Base-by-base conservation (phyloP, 2,888 invertebrate species). In the Odontocolon sp. region DNA sequence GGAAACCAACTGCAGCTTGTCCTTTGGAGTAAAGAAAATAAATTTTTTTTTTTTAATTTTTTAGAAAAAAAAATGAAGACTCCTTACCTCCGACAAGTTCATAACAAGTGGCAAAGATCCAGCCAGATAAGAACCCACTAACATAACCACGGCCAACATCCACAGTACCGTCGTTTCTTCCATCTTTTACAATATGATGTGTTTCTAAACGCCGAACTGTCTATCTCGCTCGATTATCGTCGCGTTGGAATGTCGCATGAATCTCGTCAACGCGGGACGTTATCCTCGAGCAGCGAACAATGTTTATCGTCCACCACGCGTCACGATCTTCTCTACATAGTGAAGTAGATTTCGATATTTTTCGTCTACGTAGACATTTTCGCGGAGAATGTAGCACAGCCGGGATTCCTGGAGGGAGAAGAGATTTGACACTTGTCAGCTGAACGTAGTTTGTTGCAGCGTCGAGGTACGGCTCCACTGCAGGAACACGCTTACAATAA, bases 91-190 rank as follows among this genome's bases (percentile, higher is more conserved):
- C 31, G 99, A 98, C 90, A 99, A 94, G 84, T 94, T 95, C 90
- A 99, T 96, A 81, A 98, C 96, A 80, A 99, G 91, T 18, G 99
- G 99, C 87, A 99, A 96, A 76, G 96, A 97, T 61, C 99, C 99
- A 83, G 98, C 96, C 63, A 98, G 91, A 91, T 98, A 99, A 67
- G 98, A 98, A 0, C 99, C 99, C 70, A 98, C 93, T 79, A 99
- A 92, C 99, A 99, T 99, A 71, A 99, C 97, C 86, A 97, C 86
- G 68, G 95, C 96, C 54, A 99, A 92, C 84, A 97, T 92, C 89
- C 97, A 92, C 75, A 99, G 92, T 83, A 98, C 94, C 83, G 95
- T 91, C 56, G 96, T 95, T 87, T 96, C 96, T 88, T 97, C 97
- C 96, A 97, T 96, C 33, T 33, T n/a, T 64, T 2, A 23, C 23